Conservation (phyloP, 92 coral and sea anemone genomes). For the Pocillopora grandis region DNA sequence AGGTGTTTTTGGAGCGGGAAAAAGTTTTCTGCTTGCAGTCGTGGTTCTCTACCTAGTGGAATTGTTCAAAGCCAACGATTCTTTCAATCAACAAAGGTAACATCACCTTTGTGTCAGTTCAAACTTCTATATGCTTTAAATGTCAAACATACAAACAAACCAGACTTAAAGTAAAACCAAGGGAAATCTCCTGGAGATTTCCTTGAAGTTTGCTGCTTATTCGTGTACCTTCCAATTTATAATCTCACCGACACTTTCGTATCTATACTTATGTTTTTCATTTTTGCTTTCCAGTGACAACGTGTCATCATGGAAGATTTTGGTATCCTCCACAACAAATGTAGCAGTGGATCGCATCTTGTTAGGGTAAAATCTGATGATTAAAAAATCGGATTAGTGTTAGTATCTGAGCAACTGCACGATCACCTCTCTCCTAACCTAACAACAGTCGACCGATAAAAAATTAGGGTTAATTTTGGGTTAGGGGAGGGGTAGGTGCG, state of each 20-base stretch:
- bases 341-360: conserved; percentile 97
- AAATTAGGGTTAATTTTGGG: too few species aligned
- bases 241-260: background rate
- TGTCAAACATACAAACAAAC: too few species aligned
- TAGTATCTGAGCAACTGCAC: too few species aligned
- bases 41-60: conserved; percentile 80
- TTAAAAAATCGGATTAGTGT: background rate
- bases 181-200: too few species aligned
- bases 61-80: conserved; percentile 62
- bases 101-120: background rate
- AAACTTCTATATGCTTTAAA: background rate
- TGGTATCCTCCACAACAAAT: conserved; percentile 95
- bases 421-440: too few species aligned
- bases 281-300: background rate
- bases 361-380: conserved; percentile 63
- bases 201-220: background rate
- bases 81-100: conserved; percentile 51
- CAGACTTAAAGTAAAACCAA: too few species aligned
- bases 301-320: conserved; percentile 69
- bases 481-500: too few species aligned
- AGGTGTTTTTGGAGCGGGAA: conserved; percentile 99
- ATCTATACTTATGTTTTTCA: background rate
- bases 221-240: background rate
- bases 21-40: conserved; percentile 91
- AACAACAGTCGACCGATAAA: too few species aligned